Evolutionary conservation across 2,888 invertebrate species (phyloP), one percentile per base, ranked within the genome.

Genomic region (Choreutis nemorana): DNA sequence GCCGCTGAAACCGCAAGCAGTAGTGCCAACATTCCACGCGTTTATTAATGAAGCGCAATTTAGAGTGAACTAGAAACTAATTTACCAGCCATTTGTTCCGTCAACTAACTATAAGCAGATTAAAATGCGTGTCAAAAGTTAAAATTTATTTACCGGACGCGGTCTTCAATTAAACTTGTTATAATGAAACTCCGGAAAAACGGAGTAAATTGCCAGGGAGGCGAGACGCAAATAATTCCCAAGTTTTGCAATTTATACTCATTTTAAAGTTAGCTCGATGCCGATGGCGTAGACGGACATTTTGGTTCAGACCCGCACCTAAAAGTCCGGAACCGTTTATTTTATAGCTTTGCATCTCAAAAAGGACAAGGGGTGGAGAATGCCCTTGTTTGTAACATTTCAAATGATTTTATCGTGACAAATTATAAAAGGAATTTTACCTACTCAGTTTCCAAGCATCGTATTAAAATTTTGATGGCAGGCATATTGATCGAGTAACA

Each of bases 131-230:
- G 63, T 60, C 62, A 52, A 68, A 72, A 72, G 63, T 72, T 75
- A 59, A 62, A 71, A 73, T 73, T 71, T 70, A 72, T 65, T 63
- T 59, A 63, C 64, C 61, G 67, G 67, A 64, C 64, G 61, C 58
- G 64, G 65, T 67, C 71, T 72, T 71, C 70, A 70, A 75, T 73
- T 71, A 71, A 73, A 72, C 65, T 71, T 68, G 66, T 70, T 70
- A 65, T 63, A 67, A 70, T 65, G 63, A 66, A 71, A 68, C 62
- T 59, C 52, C 55, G 58, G 55, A 67, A 71, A 68, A 71, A 68
- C 66, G 52, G 56, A 58, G 55, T 57, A 61, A 70, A 64, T 64
- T 63, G 60, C 60, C 55, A 51, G 51, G 53, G 55, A 55, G 47
- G 44, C 45, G 55, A 58, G 62, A 63, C 59, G 60, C 56, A 65